Percentiles rank a stretch among this genome's conserved stretches.
phyloP scores from a whole-genome alignment of 2,797 vertebrate species.

The Squalus acanthias region DNA sequence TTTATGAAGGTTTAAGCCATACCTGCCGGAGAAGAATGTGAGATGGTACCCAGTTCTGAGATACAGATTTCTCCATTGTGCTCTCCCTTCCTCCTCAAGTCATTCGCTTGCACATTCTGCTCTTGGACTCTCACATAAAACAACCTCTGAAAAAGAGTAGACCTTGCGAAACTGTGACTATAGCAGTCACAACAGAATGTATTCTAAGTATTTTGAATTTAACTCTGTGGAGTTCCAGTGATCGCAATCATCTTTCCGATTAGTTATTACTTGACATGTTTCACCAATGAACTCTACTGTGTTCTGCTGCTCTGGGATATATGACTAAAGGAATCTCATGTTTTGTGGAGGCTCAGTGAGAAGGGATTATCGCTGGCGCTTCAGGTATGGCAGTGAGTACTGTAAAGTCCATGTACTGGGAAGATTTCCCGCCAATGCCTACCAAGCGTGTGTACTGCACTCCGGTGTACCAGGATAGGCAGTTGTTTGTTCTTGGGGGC shows the following conservation, averaged over 20 bases:
- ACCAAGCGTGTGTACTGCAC: slow-evolving; percentile 88
- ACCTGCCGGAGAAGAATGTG: not conserved
- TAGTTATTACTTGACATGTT: not conserved
- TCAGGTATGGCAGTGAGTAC: slow-evolving; percentile 72
- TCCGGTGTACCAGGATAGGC: slow-evolving; percentile 70
- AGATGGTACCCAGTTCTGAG: not conserved
- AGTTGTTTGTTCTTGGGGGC: slow-evolving; percentile 87
- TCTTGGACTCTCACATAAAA: not conserved
- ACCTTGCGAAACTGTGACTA: not conserved
- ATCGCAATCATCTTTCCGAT: not conserved
- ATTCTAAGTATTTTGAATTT: not conserved
- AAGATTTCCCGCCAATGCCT: slow-evolving; percentile 80
- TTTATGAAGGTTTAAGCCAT: not conserved
- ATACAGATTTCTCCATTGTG: not conserved
- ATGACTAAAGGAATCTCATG: not conserved
- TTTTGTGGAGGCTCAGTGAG: not conserved
- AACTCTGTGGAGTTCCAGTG: not conserved
- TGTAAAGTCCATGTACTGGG: slow-evolving; percentile 76
- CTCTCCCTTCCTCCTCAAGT: not conserved
- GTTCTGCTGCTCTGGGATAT: not conserved
- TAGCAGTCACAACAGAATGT: not conserved
- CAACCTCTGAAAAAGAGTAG: not conserved
- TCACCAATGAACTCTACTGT: not conserved
- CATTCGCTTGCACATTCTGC: not conserved
- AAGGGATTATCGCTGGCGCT: not conserved